Percentiles rank a stretch among this genome's conserved stretches.
Evolutionary conservation across 2,888 invertebrate species (phyloP).

Genomic region (Archips crataeganus): DNA sequence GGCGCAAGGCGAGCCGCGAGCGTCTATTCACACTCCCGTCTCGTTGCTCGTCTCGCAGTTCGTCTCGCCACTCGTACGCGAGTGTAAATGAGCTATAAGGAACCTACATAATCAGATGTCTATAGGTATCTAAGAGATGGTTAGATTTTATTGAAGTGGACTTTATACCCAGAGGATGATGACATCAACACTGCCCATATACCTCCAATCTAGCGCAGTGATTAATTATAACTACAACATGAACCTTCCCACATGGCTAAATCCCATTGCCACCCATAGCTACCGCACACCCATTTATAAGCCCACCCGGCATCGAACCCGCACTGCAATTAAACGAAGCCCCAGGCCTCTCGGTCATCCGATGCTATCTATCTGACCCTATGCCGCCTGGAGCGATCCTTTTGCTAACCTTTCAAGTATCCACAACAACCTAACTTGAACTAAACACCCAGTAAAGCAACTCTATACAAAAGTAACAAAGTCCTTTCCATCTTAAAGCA

Average conservation of each 20-base stretch:
- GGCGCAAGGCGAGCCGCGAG: too few relatives aligned
- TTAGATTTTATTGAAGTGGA: too few relatives aligned
- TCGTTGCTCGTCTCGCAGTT: too few relatives aligned
- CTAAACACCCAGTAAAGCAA: background rate
- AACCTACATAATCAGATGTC: too few relatives aligned
- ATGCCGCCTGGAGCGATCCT: slow-evolving; percentile 62
- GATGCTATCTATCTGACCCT: slow-evolving; percentile 73
- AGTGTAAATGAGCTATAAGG: too few relatives aligned
- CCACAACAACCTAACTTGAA: slow-evolving; percentile 10
- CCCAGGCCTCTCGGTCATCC: slow-evolving; percentile 71
- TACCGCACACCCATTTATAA: slow-evolving; percentile 74
- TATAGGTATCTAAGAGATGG: too few relatives aligned
- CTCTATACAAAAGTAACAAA: slow-evolving; percentile 6
- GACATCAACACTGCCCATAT: background rate
- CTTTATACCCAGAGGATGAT: too few relatives aligned
- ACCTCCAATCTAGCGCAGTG: background rate
- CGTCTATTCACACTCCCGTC: too few relatives aligned
- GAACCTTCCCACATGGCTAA: slow-evolving; percentile 48
- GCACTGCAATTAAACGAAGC: slow-evolving; percentile 76
- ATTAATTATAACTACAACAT: slow-evolving; percentile 22
- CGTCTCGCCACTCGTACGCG: too few relatives aligned
- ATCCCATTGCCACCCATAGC: slow-evolving; percentile 60
- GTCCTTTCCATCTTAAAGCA: background rate
- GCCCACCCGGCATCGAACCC: slow-evolving; percentile 60
- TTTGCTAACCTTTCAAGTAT: slow-evolving; percentile 4